These are phyloP conservation scores for Onychostruthus taczanowskii DNA, from an alignment of 2,113 vertebrate genomes.

Conservation along the genomic window DNA sequence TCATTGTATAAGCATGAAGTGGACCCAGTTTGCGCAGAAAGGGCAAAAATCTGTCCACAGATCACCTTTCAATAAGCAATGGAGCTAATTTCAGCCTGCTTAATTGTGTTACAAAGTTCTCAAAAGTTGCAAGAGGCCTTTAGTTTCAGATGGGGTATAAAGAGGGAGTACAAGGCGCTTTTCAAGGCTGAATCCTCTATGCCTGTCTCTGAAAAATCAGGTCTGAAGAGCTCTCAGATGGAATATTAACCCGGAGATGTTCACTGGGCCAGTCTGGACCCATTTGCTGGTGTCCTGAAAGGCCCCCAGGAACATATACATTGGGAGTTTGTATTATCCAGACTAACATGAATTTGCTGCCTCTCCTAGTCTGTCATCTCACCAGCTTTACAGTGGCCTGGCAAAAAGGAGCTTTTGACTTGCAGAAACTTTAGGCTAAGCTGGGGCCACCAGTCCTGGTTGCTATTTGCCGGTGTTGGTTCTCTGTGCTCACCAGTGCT, in stretches of 20 bases:
- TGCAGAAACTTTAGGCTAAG: not conserved
- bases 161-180: not conserved
- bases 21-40: not conserved
- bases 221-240: not conserved
- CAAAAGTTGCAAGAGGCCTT: not conserved
- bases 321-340: not conserved
- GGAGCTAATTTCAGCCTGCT: not conserved
- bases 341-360: not conserved
- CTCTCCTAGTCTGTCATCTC: not conserved
- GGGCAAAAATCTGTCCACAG: not conserved
- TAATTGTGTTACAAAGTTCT: not conserved
- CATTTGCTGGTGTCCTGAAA: not conserved
- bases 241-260: not conserved
- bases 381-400: not conserved
- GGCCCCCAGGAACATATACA: not conserved
- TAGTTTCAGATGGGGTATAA: not conserved
- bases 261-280: not conserved
- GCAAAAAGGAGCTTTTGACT: not conserved
- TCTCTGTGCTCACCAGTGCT: rapidly evolving
- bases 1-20: not conserved
- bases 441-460: too few species aligned
- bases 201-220: not conserved
- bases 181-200: not conserved
- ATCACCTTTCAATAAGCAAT: not conserved
- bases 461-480: rapidly evolving